Conservation (phyloP, 2,888 invertebrate species). For the Trissoscelio sp. region DNA sequence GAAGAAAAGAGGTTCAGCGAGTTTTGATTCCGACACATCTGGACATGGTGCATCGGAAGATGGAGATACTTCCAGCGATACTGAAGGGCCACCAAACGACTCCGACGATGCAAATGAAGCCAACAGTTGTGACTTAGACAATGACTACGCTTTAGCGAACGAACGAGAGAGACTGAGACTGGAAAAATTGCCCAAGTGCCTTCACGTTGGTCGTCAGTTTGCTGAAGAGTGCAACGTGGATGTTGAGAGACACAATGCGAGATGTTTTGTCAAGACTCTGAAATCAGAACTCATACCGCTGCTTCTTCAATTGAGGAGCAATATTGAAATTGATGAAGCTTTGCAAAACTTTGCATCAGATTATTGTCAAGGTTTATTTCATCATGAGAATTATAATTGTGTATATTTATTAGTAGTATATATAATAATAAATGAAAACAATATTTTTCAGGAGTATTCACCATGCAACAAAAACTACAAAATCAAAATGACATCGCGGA, state of each 20-base stretch:
- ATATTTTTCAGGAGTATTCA: slow-evolving; percentile 77
- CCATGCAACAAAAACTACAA: slow-evolving; percentile 79
- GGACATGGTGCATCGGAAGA: slow-evolving; percentile 81
- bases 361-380: slow-evolving; percentile 90
- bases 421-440: too few relatives aligned
- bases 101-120: slow-evolving; percentile 79
- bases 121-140: slow-evolving; percentile 77
- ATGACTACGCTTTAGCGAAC: slow-evolving; percentile 80
- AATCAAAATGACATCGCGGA: slow-evolving; percentile 76
- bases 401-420: neutral
- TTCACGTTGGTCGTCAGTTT: slow-evolving; percentile 84
- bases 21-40: slow-evolving; percentile 81
- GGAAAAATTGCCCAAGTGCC: slow-evolving; percentile 85
- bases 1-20: slow-evolving; percentile 70
- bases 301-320: slow-evolving; percentile 89
- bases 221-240: slow-evolving; percentile 89
- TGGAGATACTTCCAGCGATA: slow-evolving; percentile 81
- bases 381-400: neutral
- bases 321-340: slow-evolving; percentile 95
- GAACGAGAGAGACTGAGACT: slow-evolving; percentile 83
- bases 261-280: slow-evolving; percentile 91
- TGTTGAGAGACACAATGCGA: slow-evolving; percentile 93
- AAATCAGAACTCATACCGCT: slow-evolving; percentile 90
- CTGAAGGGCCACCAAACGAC: slow-evolving; percentile 80
- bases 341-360: slow-evolving; percentile 96